phyloP scores from a whole-genome alignment of 35 echinoderm and acorn worm species.

The Lytechinus variegatus region DNA sequence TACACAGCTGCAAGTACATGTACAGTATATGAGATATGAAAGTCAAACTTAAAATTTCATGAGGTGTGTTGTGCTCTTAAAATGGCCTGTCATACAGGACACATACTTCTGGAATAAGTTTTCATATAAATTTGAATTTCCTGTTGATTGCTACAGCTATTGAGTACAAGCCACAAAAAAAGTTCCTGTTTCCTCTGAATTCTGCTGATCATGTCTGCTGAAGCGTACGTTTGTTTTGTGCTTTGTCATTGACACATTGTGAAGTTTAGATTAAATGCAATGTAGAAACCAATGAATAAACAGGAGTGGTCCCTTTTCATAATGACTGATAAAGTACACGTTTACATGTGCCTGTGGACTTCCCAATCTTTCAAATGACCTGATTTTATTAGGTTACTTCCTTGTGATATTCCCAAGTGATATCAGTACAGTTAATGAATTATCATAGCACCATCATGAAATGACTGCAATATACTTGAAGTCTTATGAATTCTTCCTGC shows the following conservation, averaged over 20 bases:
- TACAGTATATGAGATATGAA: too few species aligned
- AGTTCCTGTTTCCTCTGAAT: background rate
- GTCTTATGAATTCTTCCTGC: too few species aligned
- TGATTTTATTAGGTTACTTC: slow-evolving; percentile 5
- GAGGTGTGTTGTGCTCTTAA: too few species aligned
- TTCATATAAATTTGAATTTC: background rate
- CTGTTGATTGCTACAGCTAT: background rate
- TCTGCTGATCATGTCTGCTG: background rate
- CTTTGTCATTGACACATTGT: background rate
- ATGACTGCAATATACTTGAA: too few species aligned
- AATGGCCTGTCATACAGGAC: background rate
- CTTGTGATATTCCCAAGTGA: background rate
- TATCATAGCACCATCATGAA: too few species aligned
- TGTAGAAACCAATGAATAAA: background rate
- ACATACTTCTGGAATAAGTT: too few species aligned
- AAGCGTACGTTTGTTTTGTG: background rate
- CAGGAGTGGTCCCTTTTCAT: background rate
- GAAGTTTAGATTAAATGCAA: background rate
- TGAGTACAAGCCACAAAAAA: background rate
- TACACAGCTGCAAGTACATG: too few species aligned
- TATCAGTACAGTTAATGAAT: background rate
- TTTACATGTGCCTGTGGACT: background rate
- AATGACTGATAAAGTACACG: background rate
- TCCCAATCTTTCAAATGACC: background rate
- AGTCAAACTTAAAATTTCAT: too few species aligned